Conservation (phyloP, 1,140 invertebrate genomes). For the Conopomorpha cramerella region DNA sequence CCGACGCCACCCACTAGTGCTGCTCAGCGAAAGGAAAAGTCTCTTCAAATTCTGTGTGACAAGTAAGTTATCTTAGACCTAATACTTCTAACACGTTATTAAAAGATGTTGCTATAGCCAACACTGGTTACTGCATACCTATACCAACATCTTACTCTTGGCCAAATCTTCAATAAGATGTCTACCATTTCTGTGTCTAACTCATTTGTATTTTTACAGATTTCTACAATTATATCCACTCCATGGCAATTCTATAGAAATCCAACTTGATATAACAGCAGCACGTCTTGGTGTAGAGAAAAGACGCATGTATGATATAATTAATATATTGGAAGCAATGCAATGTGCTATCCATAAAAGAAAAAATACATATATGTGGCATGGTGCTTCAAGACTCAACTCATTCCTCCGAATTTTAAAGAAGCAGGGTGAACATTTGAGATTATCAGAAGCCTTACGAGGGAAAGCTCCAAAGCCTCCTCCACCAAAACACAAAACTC, state of each 20-base stretch:
- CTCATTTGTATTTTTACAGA: constrained; percentile 22
- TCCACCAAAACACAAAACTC: constrained; percentile 63
- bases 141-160: too few relatives aligned
- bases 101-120: too few relatives aligned
- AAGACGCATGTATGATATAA: constrained; percentile 76
- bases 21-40: constrained; percentile 61
- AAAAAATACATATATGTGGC: constrained; percentile 67
- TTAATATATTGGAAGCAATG: constrained; percentile 76
- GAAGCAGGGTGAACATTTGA: constrained; percentile 45
- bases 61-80: constrained; percentile 48
- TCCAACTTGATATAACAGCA: constrained; percentile 63
- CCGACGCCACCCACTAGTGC: constrained; percentile 50
- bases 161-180: too few relatives aligned
- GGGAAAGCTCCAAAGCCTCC: constrained; percentile 45
- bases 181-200: too few relatives aligned
- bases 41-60: constrained; percentile 63
- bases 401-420: constrained; percentile 50
- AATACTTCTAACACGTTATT: neutral
- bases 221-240: constrained; percentile 63
- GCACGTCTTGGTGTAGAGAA: constrained; percentile 65
- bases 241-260: constrained; percentile 46
- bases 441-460: constrained; percentile 41
- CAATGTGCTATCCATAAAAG: constrained; percentile 68
- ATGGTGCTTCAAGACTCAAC: constrained; percentile 55
- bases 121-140: too few relatives aligned